These are phyloP conservation scores for Pachypeltis micranthus DNA, from an alignment of 1,140 invertebrate genomes.

Conservation along the genomic window DNA sequence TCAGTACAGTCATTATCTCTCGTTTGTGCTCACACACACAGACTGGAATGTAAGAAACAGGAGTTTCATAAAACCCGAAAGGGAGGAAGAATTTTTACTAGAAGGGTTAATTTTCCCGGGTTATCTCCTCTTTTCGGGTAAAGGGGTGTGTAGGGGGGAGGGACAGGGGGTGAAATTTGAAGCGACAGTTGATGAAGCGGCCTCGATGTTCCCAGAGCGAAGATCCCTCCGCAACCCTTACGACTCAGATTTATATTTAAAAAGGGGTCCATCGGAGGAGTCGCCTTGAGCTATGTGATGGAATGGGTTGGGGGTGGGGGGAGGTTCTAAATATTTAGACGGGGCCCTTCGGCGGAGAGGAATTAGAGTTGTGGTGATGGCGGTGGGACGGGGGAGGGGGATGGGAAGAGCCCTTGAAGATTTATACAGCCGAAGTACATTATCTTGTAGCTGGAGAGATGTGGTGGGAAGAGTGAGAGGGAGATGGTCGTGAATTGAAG, in stretches of 20 bases:
- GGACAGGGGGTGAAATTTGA: not conserved
- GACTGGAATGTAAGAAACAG: no score
- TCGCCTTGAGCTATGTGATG: slow-evolving; percentile 12
- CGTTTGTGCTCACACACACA: no score
- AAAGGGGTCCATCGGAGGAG: not conserved
- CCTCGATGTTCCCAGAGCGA: slow-evolving; percentile 5
- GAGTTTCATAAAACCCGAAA: no score
- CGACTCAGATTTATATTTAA: slow-evolving; percentile 13
- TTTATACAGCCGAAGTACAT: slow-evolving; percentile 14
- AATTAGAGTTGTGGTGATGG: no score
- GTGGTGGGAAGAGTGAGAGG: no score
- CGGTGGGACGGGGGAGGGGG: not conserved
- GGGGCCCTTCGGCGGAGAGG: no score
- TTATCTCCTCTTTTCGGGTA: no score
- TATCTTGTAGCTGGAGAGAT: slow-evolving; percentile 10
- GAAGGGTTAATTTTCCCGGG: no score
- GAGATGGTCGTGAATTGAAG: no score
- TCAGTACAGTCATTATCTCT: no score
- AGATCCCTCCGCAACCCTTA: slow-evolving; percentile 9
- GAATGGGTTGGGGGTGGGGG: no score
- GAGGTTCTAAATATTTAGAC: slow-evolving; percentile 3
- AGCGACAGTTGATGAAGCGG: slow-evolving; percentile 7
- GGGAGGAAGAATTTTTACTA: no score
- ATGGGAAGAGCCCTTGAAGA: not conserved
- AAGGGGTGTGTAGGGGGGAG: not conserved